Evolutionary conservation across 2,797 vertebrate species (phyloP).

Genomic region (Capromys pilorides): DNA sequence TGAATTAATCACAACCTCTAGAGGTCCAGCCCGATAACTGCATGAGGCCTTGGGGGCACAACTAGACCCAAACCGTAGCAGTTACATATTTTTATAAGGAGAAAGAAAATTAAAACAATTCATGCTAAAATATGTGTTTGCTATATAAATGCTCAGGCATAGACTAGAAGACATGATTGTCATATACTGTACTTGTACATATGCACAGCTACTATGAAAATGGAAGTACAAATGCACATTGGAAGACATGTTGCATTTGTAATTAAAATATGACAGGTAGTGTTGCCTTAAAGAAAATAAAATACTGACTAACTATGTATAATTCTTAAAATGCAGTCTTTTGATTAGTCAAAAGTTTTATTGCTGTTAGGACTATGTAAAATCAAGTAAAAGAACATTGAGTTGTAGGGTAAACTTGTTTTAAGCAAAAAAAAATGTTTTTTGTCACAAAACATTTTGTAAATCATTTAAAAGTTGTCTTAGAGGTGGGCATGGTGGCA

Average conservation of each 20-base stretch:
- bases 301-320: background rate
- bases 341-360: constrained; percentile 8
- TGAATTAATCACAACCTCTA: no score
- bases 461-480: background rate
- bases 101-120: background rate
- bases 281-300: background rate
- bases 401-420: background rate
- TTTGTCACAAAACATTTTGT: background rate
- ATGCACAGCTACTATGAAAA: background rate
- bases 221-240: background rate
- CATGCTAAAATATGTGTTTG: background rate
- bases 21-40: no score
- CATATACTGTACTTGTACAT: background rate
- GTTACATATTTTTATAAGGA: constrained; percentile 19
- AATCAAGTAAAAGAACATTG: background rate
- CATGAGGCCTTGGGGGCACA: no score
- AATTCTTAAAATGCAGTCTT: background rate
- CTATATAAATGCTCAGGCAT: background rate
- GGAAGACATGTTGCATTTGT: background rate
- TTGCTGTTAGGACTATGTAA: background rate
- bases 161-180: background rate
- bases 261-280: background rate
- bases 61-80: background rate
- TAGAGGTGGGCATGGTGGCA: background rate
- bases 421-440: background rate